Evolutionary conservation across 1,140 invertebrate genomes (phyloP).

Genomic region (Drosophila pachea): DNA sequence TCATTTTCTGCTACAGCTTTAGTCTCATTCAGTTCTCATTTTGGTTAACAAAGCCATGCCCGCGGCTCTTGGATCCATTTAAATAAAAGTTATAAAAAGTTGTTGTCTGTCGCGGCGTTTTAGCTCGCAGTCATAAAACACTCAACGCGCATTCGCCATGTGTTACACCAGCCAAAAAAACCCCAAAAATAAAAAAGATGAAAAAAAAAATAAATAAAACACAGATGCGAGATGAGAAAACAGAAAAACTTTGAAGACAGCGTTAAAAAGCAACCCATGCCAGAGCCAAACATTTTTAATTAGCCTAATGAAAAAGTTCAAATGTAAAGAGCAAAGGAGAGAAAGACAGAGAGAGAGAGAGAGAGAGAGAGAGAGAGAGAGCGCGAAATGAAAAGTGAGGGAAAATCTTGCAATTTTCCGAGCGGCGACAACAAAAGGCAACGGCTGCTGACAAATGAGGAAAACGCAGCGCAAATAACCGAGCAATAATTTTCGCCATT

Average conservation of each 20-base stretch:
- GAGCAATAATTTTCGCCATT: conserved; percentile 71
- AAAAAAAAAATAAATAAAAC: background rate
- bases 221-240: background rate
- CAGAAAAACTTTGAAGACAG: conserved; percentile 56
- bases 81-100: conserved; percentile 49
- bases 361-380: background rate
- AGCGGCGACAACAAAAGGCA: conserved; percentile 33
- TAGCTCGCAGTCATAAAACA: conserved; percentile 65
- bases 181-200: no score
- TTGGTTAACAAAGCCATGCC: conserved; percentile 23
- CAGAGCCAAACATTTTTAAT: conserved; percentile 65
- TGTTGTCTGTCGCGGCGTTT: conserved; percentile 36
- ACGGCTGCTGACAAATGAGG: conserved; percentile 58
- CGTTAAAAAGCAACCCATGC: conserved; percentile 18
- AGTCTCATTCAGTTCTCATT: conserved; percentile 11
- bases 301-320: conserved; percentile 76
- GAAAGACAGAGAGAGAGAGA: background rate
- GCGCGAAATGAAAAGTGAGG: conserved; percentile 12
- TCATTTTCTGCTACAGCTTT: background rate
- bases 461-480: conserved; percentile 65
- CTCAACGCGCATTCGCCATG: conserved; percentile 69
- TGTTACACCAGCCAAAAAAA: conserved; percentile 43
- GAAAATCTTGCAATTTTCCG: conserved; percentile 43
- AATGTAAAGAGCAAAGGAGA: conserved; percentile 50
- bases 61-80: conserved; percentile 35